These are phyloP conservation scores for Diprion similis DNA, from an alignment of 1,140 invertebrate genomes.

Conservation along the genomic window DNA sequence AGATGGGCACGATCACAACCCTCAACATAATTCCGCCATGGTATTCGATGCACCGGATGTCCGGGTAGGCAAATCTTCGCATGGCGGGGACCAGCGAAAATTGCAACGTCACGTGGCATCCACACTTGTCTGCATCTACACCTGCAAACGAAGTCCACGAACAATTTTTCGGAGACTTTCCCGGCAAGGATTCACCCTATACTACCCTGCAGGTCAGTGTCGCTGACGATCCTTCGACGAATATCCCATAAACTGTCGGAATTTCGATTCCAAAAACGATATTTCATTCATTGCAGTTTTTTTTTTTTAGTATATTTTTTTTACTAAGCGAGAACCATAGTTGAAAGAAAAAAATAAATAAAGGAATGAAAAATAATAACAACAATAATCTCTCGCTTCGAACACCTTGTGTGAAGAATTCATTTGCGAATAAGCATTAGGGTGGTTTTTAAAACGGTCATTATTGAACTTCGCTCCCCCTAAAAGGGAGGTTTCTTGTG, in stretches of 20 bases:
- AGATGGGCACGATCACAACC: neutral
- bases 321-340: too few relatives aligned
- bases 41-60: constrained; percentile 50
- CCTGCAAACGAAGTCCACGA: constrained; percentile 37
- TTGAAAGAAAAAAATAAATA: too few relatives aligned
- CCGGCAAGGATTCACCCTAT: constrained; percentile 56
- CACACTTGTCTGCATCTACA: constrained; percentile 47
- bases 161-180: constrained; percentile 48
- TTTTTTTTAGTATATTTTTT: neutral
- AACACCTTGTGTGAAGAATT: too few relatives aligned
- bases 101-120: constrained; percentile 49
- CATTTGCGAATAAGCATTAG: too few relatives aligned
- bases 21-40: neutral
- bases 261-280: neutral
- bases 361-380: too few relatives aligned
- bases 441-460: too few relatives aligned
- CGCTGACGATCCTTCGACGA: neutral
- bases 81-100: constrained; percentile 57
- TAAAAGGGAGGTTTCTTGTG: too few relatives aligned
- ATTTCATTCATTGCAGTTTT: neutral
- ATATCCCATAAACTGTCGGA: neutral
- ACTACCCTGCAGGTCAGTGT: constrained; percentile 49
- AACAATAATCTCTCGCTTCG: too few relatives aligned
- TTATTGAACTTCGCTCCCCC: too few relatives aligned
- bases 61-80: constrained; percentile 53